Conservation (phyloP, 2,888 invertebrate species). For the Ypsolopha scabrella region DNA sequence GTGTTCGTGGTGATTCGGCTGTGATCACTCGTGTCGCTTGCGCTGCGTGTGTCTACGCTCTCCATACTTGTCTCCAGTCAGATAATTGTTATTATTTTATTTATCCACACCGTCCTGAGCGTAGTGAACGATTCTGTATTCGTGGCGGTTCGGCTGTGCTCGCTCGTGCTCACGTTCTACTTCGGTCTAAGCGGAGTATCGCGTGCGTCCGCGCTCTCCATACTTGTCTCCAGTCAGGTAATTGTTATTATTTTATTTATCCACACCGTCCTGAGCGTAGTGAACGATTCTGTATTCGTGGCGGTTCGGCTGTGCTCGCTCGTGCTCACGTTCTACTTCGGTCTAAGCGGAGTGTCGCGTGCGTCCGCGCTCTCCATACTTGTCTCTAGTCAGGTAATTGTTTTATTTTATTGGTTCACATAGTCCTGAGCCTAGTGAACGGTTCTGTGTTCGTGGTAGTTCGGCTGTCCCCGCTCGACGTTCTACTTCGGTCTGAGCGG, state of each 20-base stretch:
- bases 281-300: constrained; percentile 88
- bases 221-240: constrained; percentile 81
- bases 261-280: constrained; percentile 78
- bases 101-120: constrained; percentile 73
- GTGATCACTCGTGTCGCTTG: constrained; percentile 73
- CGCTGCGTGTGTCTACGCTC: constrained; percentile 80
- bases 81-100: constrained; percentile 37
- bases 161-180: constrained; percentile 94
- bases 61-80: constrained; percentile 82
- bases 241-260: no score
- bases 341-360: constrained; percentile 78
- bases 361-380: constrained; percentile 82
- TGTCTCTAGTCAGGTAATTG: constrained; percentile 74
- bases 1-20: constrained; percentile 88
- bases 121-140: constrained; percentile 86
- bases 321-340: constrained; percentile 95
- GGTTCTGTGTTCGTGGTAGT: constrained; percentile 85
- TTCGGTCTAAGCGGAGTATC: constrained; percentile 84
- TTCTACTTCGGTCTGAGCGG: constrained; percentile 91
- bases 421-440: constrained; percentile 81
- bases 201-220: constrained; percentile 79
- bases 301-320: constrained; percentile 88
- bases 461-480: constrained; percentile 89
- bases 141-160: constrained; percentile 86
- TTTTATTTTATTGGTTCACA: no score